These are phyloP conservation scores for Falco punctatus DNA, from an alignment of 2,113 vertebrate genomes.

Conservation along the genomic window DNA sequence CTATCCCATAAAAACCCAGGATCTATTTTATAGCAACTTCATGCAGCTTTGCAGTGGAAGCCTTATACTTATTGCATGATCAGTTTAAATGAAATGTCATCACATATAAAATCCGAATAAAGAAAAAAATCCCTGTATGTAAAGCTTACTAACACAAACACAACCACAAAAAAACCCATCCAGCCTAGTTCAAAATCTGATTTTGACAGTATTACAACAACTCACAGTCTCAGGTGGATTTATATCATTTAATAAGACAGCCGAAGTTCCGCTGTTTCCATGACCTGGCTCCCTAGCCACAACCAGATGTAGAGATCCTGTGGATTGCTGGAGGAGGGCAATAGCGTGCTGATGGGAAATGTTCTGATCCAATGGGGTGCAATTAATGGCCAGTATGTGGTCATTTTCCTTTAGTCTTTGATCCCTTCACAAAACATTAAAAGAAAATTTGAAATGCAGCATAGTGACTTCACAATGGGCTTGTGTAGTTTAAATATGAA, in stretches of 20 bases:
- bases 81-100: slow-evolving; percentile 11
- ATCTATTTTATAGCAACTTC: slow-evolving; percentile 16
- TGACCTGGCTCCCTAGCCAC: slow-evolving; percentile 82
- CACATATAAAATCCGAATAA: neutral
- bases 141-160: neutral
- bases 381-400: slow-evolving; percentile 93
- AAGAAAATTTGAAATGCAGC: slow-evolving; percentile 30
- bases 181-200: neutral
- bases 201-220: slow-evolving; percentile 46
- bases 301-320: slow-evolving; percentile 84
- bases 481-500: neutral
- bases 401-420: slow-evolving; percentile 90
- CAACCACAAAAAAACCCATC: neutral
- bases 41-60: neutral
- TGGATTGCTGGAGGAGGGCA: slow-evolving; percentile 87
- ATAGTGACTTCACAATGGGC: neutral
- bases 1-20: slow-evolving; percentile 8
- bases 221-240: slow-evolving; percentile 72
- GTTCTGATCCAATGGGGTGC: slow-evolving; percentile 85
- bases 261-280: slow-evolving; percentile 4
- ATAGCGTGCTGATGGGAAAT: slow-evolving; percentile 91
- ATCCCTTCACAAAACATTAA: slow-evolving; percentile 80
- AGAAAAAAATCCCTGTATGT: neutral
- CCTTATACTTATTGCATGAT: neutral
- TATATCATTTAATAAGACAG: slow-evolving; percentile 25